A percentile compares a stretch with the other conserved stretches of the same genome.
Conservation (phyloP, 1,140 invertebrate species). For the Tachypleus tridentatus region DNA sequence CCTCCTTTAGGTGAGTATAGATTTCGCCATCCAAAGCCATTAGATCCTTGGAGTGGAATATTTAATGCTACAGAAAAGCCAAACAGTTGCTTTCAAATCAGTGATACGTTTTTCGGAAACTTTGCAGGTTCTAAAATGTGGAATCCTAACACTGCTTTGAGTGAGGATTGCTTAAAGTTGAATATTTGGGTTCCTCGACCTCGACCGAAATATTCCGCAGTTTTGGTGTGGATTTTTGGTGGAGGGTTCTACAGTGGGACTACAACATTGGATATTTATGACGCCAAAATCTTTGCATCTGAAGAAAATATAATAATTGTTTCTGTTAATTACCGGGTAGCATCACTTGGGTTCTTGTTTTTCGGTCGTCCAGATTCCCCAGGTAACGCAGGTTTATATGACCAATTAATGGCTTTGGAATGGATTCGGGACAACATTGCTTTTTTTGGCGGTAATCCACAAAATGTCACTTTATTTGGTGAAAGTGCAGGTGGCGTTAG, state of each 20-base stretch:
- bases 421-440: conserved; percentile 90
- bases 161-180: conserved; percentile 94
- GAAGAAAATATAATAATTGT: conserved; percentile 88
- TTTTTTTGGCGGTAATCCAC: conserved; percentile 84
- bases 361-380: conserved; percentile 79
- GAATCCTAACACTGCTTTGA: conserved; percentile 78
- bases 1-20: conserved; percentile 74
- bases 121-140: conserved; percentile 87
- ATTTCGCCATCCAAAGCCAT: conserved; percentile 75
- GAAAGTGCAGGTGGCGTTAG: conserved; percentile 92
- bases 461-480: conserved; percentile 89
- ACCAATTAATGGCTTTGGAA: conserved; percentile 85
- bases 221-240: conserved; percentile 94
- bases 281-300: conserved; percentile 68
- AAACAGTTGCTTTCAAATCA: conserved; percentile 81
- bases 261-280: conserved; percentile 86
- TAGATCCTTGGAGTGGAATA: conserved; percentile 63
- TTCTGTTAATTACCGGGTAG: conserved; percentile 87
- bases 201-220: conserved; percentile 53
- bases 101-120: conserved; percentile 71
- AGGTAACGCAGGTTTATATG: conserved; percentile 87
- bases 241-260: conserved; percentile 92
- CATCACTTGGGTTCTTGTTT: conserved; percentile 84
- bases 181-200: conserved; percentile 67
- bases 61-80: conserved; percentile 60